Conservation (phyloP, 2,888 invertebrate species). For the Coecobrya sp. region DNA sequence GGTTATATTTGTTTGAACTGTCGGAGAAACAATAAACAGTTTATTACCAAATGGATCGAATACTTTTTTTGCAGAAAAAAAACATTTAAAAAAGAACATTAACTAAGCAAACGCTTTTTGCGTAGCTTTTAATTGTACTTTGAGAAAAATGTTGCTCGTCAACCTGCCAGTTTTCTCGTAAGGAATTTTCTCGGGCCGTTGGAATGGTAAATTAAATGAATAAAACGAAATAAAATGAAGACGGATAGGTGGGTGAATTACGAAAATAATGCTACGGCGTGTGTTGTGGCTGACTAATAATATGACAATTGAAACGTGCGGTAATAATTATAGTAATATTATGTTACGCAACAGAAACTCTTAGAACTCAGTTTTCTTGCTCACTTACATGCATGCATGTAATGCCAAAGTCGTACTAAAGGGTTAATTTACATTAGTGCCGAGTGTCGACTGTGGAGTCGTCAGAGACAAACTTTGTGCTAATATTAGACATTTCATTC, state of each 20-base stretch:
- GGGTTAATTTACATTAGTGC: neutral
- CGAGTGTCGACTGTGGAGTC: too few relatives aligned
- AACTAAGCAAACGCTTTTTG: neutral
- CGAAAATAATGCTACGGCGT: neutral
- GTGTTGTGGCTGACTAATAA: neutral
- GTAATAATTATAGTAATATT: neutral
- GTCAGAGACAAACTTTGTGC: too few relatives aligned
- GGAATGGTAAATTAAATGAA: neutral
- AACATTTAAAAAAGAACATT: neutral
- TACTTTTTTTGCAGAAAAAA: neutral
- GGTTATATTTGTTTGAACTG: slow-evolving; percentile 23
- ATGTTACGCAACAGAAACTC: neutral
- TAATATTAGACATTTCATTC: too few relatives aligned
- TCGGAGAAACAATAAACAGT: slow-evolving; percentile 20
- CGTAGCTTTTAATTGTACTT: neutral
- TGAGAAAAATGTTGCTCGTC: neutral
- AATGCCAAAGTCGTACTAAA: neutral
- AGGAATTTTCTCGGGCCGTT: neutral
- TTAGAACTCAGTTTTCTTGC: neutral
- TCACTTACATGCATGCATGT: neutral
- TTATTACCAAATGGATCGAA: slow-evolving; percentile 1
- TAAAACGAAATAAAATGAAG: neutral
- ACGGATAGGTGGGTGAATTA: too few relatives aligned
- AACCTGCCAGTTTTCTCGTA: neutral
- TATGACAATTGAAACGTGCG: neutral